A percentile compares a stretch with the other conserved stretches of the same genome.
These are phyloP conservation scores for Nymphalis io DNA, from an alignment of 1,140 invertebrate genomes.

Conservation along the genomic window DNA sequence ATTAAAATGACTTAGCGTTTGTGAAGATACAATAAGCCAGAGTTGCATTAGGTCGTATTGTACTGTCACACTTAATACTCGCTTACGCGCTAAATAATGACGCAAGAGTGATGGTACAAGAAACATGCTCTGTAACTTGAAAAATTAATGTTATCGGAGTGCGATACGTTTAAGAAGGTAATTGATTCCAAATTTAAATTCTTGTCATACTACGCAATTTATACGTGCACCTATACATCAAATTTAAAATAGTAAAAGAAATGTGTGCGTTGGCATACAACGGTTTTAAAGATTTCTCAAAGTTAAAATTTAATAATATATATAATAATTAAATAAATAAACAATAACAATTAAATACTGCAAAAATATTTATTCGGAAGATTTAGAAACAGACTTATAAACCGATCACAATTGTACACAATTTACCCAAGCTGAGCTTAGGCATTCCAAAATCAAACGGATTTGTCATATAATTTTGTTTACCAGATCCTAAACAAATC, in stretches of 20 bases:
- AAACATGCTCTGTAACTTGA: constrained; percentile 12
- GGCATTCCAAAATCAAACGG: not conserved
- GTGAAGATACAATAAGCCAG: constrained; percentile 35
- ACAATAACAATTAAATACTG: too few species aligned
- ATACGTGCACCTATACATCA: too few species aligned
- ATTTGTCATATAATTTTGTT: constrained; percentile 12
- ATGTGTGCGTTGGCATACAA: too few species aligned
- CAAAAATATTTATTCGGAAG: too few species aligned
- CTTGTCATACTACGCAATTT: not conserved
- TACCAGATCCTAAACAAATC: constrained; percentile 28
- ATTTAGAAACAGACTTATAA: too few species aligned
- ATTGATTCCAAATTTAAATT: not conserved
- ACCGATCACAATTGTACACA: too few species aligned
- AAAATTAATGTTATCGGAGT: constrained; percentile 9
- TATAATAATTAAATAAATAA: too few species aligned
- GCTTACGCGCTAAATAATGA: constrained; percentile 30
- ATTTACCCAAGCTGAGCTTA: not conserved
- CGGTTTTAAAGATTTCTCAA: too few species aligned
- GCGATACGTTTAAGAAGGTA: not conserved
- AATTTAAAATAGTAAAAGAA: too few species aligned
- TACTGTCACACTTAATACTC: constrained; percentile 38
- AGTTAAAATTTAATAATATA: too few species aligned
- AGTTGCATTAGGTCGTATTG: constrained; percentile 31
- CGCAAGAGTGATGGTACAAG: constrained; percentile 27
- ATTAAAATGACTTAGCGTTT: constrained; percentile 20